Base-by-base conservation (phyloP, 1,140 invertebrate species). In the Tetraneura akinire region DNA sequence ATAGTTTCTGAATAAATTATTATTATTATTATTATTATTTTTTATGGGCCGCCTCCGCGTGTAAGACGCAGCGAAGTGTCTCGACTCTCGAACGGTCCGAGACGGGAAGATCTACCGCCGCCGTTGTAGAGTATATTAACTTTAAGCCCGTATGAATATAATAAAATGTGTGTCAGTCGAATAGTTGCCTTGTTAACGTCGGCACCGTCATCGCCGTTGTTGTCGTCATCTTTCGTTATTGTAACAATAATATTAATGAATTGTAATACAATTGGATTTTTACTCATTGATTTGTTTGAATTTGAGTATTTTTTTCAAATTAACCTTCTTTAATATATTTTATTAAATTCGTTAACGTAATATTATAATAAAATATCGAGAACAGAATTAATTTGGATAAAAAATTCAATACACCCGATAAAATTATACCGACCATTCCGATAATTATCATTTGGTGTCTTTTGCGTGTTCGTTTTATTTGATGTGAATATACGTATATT, bases 161-260 rank as follows among this genome's bases (percentile, higher is more conserved):
- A 60, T 60, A 26, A 60, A 4, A 42, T 37, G 71, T 45, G 32
- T 57, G 71, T 74, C 70, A 74, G 70, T 74, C 51, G 53, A 74
- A 49, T 74, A 29, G 53, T n/a, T 11, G 18, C 26, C 29, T 57
- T 11, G 71, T 76, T 21, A 42, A 37, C 71, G 47, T 68, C n/a
- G 18, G 10, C 64, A 37, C 14, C 71, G 51, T n/a, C 64, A 37
- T 10, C 71, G 51, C 71, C n/a, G 26, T 71, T 13, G 49, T 55
- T 29, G 23, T 37, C 47, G 49, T 21, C 29, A 4, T 29, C 26
- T 0, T 16, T 18, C 29, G 16, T 37, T 11, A 14, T 32, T 29
- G 60, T 32, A 32, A 4, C 32, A 3, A 4, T 4, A 4, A 37
- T 8, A 37, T 37, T 37, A 8, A 4, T 37, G 3, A 37, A 37